Evolutionary conservation across 2,888 invertebrate species (phyloP).

Genomic region (Erebia aethiops): DNA sequence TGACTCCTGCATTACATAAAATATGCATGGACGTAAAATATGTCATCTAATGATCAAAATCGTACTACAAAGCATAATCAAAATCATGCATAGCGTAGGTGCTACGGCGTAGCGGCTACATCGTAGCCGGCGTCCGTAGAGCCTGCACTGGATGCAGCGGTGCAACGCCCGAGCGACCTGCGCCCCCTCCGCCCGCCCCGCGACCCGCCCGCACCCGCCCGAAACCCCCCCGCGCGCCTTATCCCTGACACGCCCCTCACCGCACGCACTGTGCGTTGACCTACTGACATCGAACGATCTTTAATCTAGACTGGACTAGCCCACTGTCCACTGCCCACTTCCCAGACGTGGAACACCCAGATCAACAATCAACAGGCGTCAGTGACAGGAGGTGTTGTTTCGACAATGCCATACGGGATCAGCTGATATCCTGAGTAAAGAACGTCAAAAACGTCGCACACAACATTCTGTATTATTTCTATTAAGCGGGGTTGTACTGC

Average conservation of each 20-base stretch:
- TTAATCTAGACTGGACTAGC: slow-evolving; percentile 68
- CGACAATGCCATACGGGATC: slow-evolving; percentile 23
- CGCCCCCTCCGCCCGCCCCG: slow-evolving; percentile 41
- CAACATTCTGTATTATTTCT: slow-evolving; percentile 12
- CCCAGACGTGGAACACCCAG: slow-evolving; percentile 48
- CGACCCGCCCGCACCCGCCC: slow-evolving; percentile 41
- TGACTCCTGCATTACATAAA: slow-evolving; percentile 17
- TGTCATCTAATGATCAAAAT: slow-evolving; percentile 31
- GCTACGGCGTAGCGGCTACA: slow-evolving; percentile 60
- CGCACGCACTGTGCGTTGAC: slow-evolving; percentile 81
- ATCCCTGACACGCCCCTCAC: slow-evolving; percentile 52
- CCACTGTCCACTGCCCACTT: slow-evolving; percentile 7
- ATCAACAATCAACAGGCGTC: slow-evolving; percentile 40
- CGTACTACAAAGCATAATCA: slow-evolving; percentile 40
- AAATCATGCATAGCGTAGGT: slow-evolving; percentile 41
- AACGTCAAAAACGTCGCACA: background rate
- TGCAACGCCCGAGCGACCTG: slow-evolving; percentile 69
- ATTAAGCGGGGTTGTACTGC: slow-evolving; percentile 8
- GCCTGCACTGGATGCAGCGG: slow-evolving; percentile 74
- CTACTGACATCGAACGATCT: slow-evolving; percentile 72
- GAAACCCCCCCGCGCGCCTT: slow-evolving; percentile 40
- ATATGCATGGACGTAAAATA: slow-evolving; percentile 29
- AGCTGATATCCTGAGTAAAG: slow-evolving; percentile 30
- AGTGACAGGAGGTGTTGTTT: slow-evolving; percentile 5
- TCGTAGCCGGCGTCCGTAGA: slow-evolving; percentile 63